Evolutionary conservation across 2,888 invertebrate species (phyloP).

Genomic region (Linnaemya tessellans): DNA sequence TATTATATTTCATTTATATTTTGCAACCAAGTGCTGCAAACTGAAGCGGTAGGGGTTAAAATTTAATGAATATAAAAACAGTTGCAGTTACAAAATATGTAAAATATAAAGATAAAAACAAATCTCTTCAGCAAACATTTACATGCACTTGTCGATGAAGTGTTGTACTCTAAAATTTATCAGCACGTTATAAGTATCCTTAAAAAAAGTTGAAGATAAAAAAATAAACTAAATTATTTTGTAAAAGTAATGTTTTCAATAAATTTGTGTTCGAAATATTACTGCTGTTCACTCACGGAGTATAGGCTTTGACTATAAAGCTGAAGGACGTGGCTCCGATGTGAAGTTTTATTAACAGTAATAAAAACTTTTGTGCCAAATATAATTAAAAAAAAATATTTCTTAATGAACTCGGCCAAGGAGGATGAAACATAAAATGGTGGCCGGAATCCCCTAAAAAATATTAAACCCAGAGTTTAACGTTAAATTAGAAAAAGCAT

Average conservation of each 20-base stretch:
- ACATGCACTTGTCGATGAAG: constrained; percentile 51
- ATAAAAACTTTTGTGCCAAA: too few relatives aligned
- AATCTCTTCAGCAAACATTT: constrained; percentile 48
- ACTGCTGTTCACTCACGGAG: too few relatives aligned
- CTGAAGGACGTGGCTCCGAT: too few relatives aligned
- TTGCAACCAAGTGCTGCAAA: background rate
- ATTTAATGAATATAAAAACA: constrained; percentile 3
- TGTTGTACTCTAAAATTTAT: constrained; percentile 56
- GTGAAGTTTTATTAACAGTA: too few relatives aligned
- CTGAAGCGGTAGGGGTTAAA: background rate
- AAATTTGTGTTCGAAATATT: background rate
- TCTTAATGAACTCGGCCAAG: too few relatives aligned
- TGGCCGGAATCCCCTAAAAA: too few relatives aligned
- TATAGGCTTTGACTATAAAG: too few relatives aligned
- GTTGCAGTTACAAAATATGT: background rate
- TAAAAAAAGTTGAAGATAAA: background rate
- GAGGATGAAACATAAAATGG: too few relatives aligned
- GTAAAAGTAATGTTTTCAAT: background rate
- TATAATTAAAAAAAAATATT: too few relatives aligned
- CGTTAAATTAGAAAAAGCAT: too few relatives aligned
- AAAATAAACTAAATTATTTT: too few relatives aligned
- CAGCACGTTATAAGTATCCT: constrained; percentile 65
- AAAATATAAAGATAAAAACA: constrained; percentile 1
- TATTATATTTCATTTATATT: background rate
- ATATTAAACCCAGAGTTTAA: too few relatives aligned